Evolutionary conservation across 2,113 vertebrate genomes (phyloP).

Genomic region (Tetraodon nigroviridis): DNA sequence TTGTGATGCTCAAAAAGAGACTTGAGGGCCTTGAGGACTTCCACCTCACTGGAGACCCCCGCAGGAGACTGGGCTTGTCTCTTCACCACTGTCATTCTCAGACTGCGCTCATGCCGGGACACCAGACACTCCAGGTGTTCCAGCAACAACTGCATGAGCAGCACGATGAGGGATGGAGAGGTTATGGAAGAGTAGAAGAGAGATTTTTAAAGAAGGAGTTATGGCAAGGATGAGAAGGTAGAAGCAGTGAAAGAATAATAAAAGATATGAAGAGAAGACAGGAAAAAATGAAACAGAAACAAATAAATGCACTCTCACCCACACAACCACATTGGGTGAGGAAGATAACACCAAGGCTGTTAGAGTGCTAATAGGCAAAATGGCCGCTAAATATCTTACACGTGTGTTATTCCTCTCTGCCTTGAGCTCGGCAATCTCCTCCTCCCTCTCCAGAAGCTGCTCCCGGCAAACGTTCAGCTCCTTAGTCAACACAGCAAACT

Average conservation of each 20-base stretch:
- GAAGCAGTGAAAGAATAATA: conserved; percentile 3
- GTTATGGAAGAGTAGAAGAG: not conserved
- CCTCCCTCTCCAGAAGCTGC: conserved; percentile 89
- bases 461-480: conserved; percentile 90
- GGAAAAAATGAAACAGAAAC: conserved; percentile 1
- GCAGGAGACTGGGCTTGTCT: conserved; percentile 90
- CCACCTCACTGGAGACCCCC: conserved; percentile 91
- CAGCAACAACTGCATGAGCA: conserved; percentile 75
- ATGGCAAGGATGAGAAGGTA: conserved; percentile 29
- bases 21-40: conserved; percentile 92
- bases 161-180: not conserved
- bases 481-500: conserved; percentile 91
- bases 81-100: conserved; percentile 94
- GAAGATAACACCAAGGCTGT: conserved; percentile 48
- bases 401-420: conserved; percentile 92
- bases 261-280: conserved; percentile 1
- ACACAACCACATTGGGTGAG: conserved; percentile 52
- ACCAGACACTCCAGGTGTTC: conserved; percentile 92
- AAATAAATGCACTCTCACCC: conserved; percentile 38
- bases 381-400: conserved; percentile 65
- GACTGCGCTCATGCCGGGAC: conserved; percentile 88
- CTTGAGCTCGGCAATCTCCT: conserved; percentile 91
- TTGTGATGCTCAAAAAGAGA: conserved; percentile 95
- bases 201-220: conserved; percentile 17
- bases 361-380: conserved; percentile 61